Evolutionary conservation across 2,888 invertebrate genomes (phyloP), one percentile per base, ranked within the genome.

Genomic region (Aethes cnicana): DNA sequence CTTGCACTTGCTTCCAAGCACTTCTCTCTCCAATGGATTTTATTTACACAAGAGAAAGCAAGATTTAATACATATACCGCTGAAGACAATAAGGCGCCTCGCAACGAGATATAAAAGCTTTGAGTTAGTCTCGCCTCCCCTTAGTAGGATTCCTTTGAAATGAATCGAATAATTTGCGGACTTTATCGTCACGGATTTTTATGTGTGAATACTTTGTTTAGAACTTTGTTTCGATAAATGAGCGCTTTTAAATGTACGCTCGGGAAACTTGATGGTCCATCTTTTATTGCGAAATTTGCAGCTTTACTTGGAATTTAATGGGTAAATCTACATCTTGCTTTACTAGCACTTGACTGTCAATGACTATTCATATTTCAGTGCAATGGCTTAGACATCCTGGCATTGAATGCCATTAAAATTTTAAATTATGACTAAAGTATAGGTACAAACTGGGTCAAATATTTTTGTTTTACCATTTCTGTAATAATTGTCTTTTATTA

Each of bases 21-120:
- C 84, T 82, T 80, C 81, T 84, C 77, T 68, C 64, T 75, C 76
- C 84, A 74, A 81, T 87, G 77, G 82, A 85, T 87, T 89, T 87
- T 88, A 88, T 89, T 88, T 88, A 88, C 88, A 83, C 85, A 85
- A 88, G 84, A 86, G 85, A 85, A 84, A 86, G 86, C 86, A 85
- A 84, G 83, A 84, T 77, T 79, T 86, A 86, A 86, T 87, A 88
- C 86, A 82, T 86, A 86, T 83, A 86, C 86, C 81, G 70, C 78
- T 66, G 81, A 81, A 88, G 85, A 89, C 89, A 89, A 89, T 88
- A 87, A 85, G 86, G 75, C 84, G 84, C 82, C 71, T 81, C 80
- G 74, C 77, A 77, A 80, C 82, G 85, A 84, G 84, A 87, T 84
- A 88, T 88, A 89, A 89, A 88, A 87, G 89, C 88, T 89, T 88